Conservation (phyloP, 2,113 vertebrate species). For the Petroica traversi region DNA sequence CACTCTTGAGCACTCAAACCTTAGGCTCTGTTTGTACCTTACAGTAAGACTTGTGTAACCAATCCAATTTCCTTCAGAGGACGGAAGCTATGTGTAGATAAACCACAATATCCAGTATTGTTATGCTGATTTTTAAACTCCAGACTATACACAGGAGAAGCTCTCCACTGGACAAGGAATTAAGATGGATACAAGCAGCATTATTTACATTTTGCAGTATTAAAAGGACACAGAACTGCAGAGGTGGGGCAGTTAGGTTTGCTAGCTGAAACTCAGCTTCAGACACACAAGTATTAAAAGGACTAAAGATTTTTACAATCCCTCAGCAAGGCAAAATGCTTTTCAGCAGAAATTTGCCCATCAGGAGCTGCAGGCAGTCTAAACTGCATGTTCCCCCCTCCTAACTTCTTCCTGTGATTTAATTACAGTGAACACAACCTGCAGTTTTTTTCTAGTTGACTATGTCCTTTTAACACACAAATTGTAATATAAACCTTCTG, state of each 20-base stretch:
- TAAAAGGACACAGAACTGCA: slow-evolving; percentile 30
- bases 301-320: background rate
- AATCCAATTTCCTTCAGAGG: slow-evolving; percentile 42
- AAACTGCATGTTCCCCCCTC: background rate
- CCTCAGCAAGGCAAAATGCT: background rate
- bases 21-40: slow-evolving; percentile 82
- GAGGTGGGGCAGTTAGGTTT: background rate
- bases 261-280: background rate
- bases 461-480: slow-evolving; percentile 51
- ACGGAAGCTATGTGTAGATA: slow-evolving; percentile 20
- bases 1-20: slow-evolving; percentile 62
- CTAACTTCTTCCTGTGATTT: background rate
- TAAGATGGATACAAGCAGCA: background rate
- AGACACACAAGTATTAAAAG: background rate
- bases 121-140: slow-evolving; percentile 15
- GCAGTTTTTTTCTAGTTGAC: background rate
- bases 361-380: background rate
- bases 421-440: background rate
- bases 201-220: slow-evolving; percentile 24
- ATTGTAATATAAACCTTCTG: slow-evolving; percentile 5
- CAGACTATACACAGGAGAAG: background rate
- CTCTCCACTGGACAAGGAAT: background rate
- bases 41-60: slow-evolving; percentile 52
- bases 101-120: slow-evolving; percentile 7
- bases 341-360: background rate